phyloP scores from a whole-genome alignment of 2,888 invertebrate species.

The Venusia cambrica region DNA sequence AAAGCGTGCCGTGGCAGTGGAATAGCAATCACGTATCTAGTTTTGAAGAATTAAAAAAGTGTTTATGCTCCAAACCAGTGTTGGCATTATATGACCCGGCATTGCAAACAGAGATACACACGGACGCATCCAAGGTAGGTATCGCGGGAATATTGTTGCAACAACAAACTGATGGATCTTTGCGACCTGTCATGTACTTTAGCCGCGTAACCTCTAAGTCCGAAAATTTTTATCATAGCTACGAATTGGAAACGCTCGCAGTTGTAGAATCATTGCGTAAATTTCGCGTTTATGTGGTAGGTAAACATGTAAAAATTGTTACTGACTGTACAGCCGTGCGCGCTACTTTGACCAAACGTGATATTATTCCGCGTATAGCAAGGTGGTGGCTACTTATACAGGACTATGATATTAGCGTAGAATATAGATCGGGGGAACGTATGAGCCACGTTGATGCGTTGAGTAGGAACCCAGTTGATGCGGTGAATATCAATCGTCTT shows the following conservation, averaged over 20 bases:
- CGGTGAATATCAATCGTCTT: conserved; percentile 2
- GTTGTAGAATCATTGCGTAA: conserved; percentile 35
- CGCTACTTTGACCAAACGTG: no score
- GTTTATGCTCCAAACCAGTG: conserved; percentile 29
- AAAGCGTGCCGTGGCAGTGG: conserved; percentile 1
- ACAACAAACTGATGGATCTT: no score
- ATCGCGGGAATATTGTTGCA: no score
- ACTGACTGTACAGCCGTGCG: no score
- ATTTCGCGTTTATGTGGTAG: conserved; percentile 32
- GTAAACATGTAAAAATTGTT: no score
- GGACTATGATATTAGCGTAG: conserved; percentile 33
- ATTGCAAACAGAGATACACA: no score
- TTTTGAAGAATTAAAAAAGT: conserved; percentile 21
- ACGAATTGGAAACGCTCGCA: conserved; percentile 44
- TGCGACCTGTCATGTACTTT: no score
- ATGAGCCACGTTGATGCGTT: conserved; percentile 44
- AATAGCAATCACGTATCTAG: background rate
- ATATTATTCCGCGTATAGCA: no score
- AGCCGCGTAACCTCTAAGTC: no score
- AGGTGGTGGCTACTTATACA: no score
- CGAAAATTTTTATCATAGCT: conserved; percentile 25
- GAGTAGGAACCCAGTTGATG: conserved; percentile 35
- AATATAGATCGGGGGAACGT: conserved; percentile 37
- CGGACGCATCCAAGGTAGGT: no score
- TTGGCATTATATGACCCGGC: conserved; percentile 20